Evolutionary conservation across 2,888 invertebrate species (phyloP), one percentile per base, ranked within the genome.

Genomic region (Harpalus rufipes): DNA sequence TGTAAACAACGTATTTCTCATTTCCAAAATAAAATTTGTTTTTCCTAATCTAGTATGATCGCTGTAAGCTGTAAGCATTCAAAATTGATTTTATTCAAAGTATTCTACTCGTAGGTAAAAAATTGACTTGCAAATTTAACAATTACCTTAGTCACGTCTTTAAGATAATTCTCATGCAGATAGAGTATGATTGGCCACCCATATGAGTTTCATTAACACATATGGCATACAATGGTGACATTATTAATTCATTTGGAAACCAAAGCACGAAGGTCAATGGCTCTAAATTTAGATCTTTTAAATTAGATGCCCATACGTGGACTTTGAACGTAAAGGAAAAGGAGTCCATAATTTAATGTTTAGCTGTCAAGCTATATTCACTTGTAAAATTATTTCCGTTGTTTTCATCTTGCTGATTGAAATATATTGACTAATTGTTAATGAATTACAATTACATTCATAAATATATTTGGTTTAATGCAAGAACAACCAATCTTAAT

Each of bases 231-330:
- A 68, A 68, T 68, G 68, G 68, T 39, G 68, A 39, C 21, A 63
- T 61, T 39, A 68, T 68, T 68, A 68, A 68, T 68, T 68, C 68
- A 68, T 68, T 21, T 68, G n/a, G 68, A 21, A 68, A 68, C 25
- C 68, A 1, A 14, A n/a, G 68, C 68, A 68, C 68, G 68, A 68
- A 68, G 68, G 68, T 68, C 68, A 68, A 2, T 68, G n/a, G 12
- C 39, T 68, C 39, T 68, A 68, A 68, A 68, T 68, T 39, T 32
- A 68, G 68, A 68, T n/a, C 68, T 68, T 68, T 68, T 68, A 32
- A 68, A 68, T 68, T 68, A 68, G 68, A 68, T 68, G 68, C 32
- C 68, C 68, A 39, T 68, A 68, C 32, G 32, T n/a, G 68, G 68
- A 32, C 21, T 18, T 63, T 25, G 68, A 68, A 68, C 68, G 68